Percentiles rank a stretch among this genome's conserved stretches.
Conservation (phyloP, 2,113 vertebrate species). For the Cepphus grylle region DNA sequence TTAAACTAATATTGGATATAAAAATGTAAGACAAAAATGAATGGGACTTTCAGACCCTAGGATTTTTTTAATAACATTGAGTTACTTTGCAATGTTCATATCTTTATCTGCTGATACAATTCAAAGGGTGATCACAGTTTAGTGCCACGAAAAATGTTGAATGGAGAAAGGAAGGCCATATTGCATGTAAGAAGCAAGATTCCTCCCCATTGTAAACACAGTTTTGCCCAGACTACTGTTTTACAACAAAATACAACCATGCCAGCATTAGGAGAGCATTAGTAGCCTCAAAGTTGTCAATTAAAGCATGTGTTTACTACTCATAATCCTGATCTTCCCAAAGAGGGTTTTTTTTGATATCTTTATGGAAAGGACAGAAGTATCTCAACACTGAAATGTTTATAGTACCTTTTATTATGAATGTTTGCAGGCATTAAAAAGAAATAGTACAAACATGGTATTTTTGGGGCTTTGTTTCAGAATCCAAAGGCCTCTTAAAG, state of each 20-base stretch:
- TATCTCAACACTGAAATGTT: neutral
- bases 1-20: conserved; percentile 48
- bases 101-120: neutral
- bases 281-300: neutral
- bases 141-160: neutral
- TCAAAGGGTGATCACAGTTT: neutral
- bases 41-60: neutral
- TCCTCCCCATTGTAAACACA: neutral
- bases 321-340: neutral
- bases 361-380: neutral
- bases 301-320: neutral
- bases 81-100: neutral
- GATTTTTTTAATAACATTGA: neutral
- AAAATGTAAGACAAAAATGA: conserved; percentile 61
- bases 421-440: neutral
- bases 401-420: neutral
- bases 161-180: neutral
- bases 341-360: neutral
- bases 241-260: neutral
- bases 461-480: neutral
- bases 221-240: neutral
- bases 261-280: neutral
- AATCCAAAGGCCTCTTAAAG: neutral
- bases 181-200: neutral
- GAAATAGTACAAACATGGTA: neutral